A percentile compares a stretch with the other conserved stretches of the same genome.
Evolutionary conservation across 2,113 vertebrate species (phyloP).

Genomic region (Clarias magur): DNA sequence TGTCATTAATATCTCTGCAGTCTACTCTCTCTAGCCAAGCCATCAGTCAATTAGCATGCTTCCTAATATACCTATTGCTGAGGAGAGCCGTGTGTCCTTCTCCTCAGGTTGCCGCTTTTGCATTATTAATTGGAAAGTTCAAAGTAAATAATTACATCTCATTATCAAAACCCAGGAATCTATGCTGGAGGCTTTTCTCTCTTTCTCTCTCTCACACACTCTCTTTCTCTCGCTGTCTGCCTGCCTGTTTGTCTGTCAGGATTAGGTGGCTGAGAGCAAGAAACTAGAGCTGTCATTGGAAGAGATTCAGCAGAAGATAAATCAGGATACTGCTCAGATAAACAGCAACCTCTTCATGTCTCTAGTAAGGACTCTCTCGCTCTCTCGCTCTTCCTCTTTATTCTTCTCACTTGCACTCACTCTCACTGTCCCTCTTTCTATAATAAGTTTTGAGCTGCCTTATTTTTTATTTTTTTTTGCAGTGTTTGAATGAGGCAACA

Average conservation of each 20-base stretch:
- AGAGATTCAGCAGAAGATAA: constrained; percentile 87
- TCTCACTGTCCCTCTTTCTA: background rate
- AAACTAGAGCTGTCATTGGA: constrained; percentile 78
- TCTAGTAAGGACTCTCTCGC: constrained; percentile 71
- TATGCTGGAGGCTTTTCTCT: constrained; percentile 19
- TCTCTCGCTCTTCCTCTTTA: background rate
- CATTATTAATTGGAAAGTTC: constrained; percentile 57
- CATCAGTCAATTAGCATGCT: constrained; percentile 41
- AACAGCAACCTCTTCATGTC: constrained; percentile 96
- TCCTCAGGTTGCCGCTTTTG: constrained; percentile 44
- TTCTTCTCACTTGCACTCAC: background rate
- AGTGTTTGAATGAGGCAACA: constrained; percentile 34
- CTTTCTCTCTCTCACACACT: background rate
- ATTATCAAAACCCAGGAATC: constrained; percentile 50
- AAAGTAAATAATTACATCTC: constrained; percentile 59
- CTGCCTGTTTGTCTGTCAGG: constrained; percentile 67
- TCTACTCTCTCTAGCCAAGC: constrained; percentile 9
- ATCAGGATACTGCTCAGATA: constrained; percentile 92
- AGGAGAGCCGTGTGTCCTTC: constrained; percentile 30
- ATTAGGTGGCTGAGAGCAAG: constrained; percentile 81
- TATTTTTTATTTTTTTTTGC: constrained; percentile 34
- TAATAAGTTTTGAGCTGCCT: constrained; percentile 43
- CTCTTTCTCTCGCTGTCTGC: background rate
- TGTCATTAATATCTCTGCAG: constrained; percentile 38
- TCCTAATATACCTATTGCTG: constrained; percentile 35